A percentile compares a stretch with the other conserved stretches of the same genome.
Conservation (phyloP, 2,888 invertebrate genomes). For the Drosophila mayaguana region DNA sequence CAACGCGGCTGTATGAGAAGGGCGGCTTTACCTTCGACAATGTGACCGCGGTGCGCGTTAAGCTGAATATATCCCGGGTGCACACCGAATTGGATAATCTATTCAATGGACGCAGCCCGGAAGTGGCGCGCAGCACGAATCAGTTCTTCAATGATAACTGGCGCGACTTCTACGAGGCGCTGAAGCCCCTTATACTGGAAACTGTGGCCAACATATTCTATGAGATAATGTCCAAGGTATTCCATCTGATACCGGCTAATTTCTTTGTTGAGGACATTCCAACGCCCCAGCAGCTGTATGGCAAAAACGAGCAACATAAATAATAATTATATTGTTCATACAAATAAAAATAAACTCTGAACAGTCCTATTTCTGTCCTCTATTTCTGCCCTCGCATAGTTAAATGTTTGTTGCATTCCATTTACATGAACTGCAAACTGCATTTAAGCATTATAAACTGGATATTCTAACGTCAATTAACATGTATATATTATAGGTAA, state of each 20-base stretch:
- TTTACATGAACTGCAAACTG: neutral
- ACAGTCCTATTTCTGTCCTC: neutral
- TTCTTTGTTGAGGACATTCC: constrained; percentile 88
- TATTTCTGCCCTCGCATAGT: neutral
- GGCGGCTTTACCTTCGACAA: constrained; percentile 89
- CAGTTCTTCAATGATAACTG: constrained; percentile 90
- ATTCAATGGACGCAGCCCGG: constrained; percentile 85
- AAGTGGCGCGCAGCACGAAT: constrained; percentile 88
- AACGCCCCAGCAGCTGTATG: constrained; percentile 68
- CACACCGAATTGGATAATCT: constrained; percentile 89
- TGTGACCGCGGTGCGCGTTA: constrained; percentile 88
- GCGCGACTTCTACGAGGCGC: constrained; percentile 89
- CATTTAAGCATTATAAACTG: neutral
- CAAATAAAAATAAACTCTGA: neutral
- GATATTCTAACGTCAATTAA: neutral
- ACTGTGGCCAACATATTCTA: constrained; percentile 89
- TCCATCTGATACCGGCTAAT: constrained; percentile 89
- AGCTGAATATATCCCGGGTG: constrained; percentile 87
- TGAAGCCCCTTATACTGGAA: constrained; percentile 88
- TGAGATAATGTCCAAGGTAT: constrained; percentile 88
- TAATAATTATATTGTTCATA: neutral
- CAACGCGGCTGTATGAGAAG: constrained; percentile 87
- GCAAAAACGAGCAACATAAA: neutral
- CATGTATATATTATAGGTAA: neutral
- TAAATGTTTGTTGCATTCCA: neutral